phyloP scores from a whole-genome alignment of 2,113 vertebrate species.

The Scophthalmus maximus region DNA sequence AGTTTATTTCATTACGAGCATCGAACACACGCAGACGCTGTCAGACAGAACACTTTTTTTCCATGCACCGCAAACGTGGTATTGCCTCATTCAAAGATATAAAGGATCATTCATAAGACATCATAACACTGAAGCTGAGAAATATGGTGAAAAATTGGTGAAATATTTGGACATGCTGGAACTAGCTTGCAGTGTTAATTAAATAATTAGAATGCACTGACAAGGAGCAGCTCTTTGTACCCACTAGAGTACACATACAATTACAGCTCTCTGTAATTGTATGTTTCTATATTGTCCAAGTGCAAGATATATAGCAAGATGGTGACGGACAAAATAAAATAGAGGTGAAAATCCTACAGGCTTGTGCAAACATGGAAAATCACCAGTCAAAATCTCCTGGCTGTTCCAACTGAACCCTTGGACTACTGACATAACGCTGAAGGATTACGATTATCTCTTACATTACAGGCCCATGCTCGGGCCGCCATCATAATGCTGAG shows the following conservation, averaged over 20 bases:
- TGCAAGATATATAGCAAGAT: neutral
- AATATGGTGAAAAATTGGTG: slow-evolving; percentile 48
- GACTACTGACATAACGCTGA: slow-evolving; percentile 74
- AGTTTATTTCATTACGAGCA: slow-evolving; percentile 40
- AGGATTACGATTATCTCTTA: slow-evolving; percentile 79
- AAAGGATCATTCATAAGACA: slow-evolving; percentile 43
- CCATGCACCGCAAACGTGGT: slow-evolving; percentile 29
- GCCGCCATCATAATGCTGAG: slow-evolving; percentile 65
- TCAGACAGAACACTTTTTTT: slow-evolving; percentile 14
- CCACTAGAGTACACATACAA: neutral
- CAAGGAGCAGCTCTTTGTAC: neutral
- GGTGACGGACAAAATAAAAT: neutral
- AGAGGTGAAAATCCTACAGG: slow-evolving; percentile 24
- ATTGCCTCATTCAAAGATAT: slow-evolving; percentile 52
- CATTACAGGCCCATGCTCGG: slow-evolving; percentile 69
- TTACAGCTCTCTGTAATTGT: neutral
- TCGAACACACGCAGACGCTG: slow-evolving; percentile 5
- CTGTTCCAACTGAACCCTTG: slow-evolving; percentile 69
- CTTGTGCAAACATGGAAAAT: slow-evolving; percentile 60
- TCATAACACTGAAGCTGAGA: slow-evolving; percentile 56
- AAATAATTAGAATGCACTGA: neutral
- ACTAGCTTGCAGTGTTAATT: neutral
- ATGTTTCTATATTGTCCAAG: neutral
- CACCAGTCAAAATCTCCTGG: slow-evolving; percentile 60
- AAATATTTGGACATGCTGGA: slow-evolving; percentile 55